Conservation (phyloP, 2,113 vertebrate species). For the Podilymbus podiceps region DNA sequence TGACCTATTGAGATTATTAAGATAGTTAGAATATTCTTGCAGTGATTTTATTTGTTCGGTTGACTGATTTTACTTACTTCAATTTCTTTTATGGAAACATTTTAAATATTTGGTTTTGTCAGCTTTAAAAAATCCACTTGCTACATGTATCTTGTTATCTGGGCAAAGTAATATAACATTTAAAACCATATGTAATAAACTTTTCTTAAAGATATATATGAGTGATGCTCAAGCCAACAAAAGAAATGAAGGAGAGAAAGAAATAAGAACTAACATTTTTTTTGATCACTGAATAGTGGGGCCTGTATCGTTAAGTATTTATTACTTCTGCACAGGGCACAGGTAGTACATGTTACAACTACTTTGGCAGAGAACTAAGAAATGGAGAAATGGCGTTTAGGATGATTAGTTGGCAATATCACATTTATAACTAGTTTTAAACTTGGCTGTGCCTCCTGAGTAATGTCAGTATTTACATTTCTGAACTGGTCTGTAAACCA, state of each 20-base stretch:
- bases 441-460: background rate
- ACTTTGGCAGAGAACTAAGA: background rate
- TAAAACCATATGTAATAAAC: background rate
- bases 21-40: background rate
- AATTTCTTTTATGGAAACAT: background rate
- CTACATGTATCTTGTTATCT: background rate
- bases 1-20: background rate
- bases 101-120: background rate
- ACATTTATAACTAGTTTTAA: background rate
- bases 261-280: background rate
- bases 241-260: background rate
- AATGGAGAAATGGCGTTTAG: background rate
- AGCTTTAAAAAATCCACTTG: background rate
- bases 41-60: background rate
- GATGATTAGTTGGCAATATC: background rate
- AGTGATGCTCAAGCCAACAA: background rate
- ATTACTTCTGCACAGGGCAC: background rate
- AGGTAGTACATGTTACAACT: background rate
- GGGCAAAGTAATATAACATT: background rate
- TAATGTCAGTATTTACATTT: background rate
- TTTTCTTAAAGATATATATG: background rate
- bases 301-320: background rate
- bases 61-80: background rate
- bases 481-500: background rate
- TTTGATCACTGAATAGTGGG: background rate